phyloP scores from a whole-genome alignment of 1,140 invertebrate genomes.

The Diprion similis region DNA sequence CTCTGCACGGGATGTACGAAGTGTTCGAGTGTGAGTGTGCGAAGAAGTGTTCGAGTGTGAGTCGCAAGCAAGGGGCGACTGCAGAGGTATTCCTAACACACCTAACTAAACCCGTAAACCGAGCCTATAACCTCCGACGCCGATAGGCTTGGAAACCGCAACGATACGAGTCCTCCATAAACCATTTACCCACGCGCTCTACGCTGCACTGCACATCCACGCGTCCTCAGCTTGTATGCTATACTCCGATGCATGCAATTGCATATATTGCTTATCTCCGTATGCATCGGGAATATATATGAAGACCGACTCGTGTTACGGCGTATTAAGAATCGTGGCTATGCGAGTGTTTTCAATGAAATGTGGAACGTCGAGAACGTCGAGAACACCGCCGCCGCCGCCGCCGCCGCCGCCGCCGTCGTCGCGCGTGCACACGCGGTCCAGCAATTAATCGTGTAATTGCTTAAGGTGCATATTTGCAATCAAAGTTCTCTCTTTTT shows the following conservation, averaged over 20 bases:
- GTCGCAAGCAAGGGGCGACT: neutral
- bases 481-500: neutral
- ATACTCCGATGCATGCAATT: slow-evolving; percentile 40
- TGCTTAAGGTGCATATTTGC: neutral
- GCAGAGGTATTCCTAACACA: neutral
- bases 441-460: neutral
- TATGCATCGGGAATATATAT: slow-evolving; percentile 36
- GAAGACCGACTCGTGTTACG: slow-evolving; percentile 16
- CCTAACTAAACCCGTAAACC: neutral
- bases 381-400: no score
- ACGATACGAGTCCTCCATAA: slow-evolving; percentile 43
- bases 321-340: slow-evolving; percentile 3
- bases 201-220: slow-evolving; percentile 39
- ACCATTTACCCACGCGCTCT: slow-evolving; percentile 49
- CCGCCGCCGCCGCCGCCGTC: neutral
- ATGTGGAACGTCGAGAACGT: slow-evolving; percentile 23
- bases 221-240: slow-evolving; percentile 16
- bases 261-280: slow-evolving; percentile 31
- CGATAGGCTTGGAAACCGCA: slow-evolving; percentile 16
- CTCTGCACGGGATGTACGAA: neutral
- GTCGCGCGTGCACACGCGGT: slow-evolving; percentile 10
- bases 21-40: neutral
- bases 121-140: neutral
- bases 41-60: neutral
- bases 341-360: slow-evolving; percentile 1